Percentiles rank a stretch among this genome's conserved stretches.
Conservation (phyloP, 2,888 invertebrate species). For the Allygus modestus region DNA sequence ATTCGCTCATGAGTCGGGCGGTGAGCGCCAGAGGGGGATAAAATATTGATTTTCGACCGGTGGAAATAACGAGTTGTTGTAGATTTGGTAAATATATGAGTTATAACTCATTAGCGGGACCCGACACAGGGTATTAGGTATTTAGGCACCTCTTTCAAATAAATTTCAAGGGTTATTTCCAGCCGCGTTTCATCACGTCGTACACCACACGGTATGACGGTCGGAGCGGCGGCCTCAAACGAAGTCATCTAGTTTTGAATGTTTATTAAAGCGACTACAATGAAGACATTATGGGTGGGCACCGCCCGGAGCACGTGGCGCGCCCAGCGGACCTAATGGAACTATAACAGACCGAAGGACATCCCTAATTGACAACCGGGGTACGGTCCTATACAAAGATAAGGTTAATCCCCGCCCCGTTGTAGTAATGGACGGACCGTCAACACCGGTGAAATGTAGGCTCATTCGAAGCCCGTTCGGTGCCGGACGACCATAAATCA, state of each 20-base stretch:
- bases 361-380: conserved; percentile 41
- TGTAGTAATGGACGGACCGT: conserved; percentile 1
- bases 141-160: conserved; percentile 10
- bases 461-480: conserved; percentile 5
- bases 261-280: conserved; percentile 51
- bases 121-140: not conserved
- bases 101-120: conserved; percentile 22
- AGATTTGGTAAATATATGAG: not conserved
- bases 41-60: conserved; percentile 22
- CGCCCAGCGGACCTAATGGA: conserved; percentile 48
- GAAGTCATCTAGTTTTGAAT: conserved; percentile 45
- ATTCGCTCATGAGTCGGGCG: conserved; percentile 27
- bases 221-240: not conserved
- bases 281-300: conserved; percentile 55
- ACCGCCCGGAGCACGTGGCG: conserved; percentile 42
- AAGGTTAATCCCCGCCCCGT: not conserved
- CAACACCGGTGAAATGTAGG: conserved; percentile 4
- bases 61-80: not conserved
- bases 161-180: conserved; percentile 28
- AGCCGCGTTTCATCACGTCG: not conserved
- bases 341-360: conserved; percentile 20
- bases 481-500: not conserved
- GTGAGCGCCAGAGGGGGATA: not conserved
- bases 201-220: not conserved
- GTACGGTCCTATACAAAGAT: conserved; percentile 42